Base-by-base conservation (phyloP, 2,888 invertebrate species). In the Schizaphis graminum region DNA sequence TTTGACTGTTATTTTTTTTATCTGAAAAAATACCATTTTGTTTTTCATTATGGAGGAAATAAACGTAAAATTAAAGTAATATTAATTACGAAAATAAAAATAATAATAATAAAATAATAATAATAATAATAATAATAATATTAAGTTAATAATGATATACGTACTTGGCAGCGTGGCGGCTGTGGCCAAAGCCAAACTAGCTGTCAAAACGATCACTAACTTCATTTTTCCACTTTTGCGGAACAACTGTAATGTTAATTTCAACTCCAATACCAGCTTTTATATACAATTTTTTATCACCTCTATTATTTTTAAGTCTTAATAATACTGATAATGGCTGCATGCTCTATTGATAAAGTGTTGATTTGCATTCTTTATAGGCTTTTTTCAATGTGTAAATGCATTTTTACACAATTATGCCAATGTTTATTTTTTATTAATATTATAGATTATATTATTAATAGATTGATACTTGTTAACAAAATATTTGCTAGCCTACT, bases 141-240 rank as follows among this genome's bases (percentile, higher is more conserved):
- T n/a, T n/a, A n/a, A n/a, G n/a, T n/a, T n/a, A n/a, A 35, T 35
- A 7, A 7, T 21, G 1, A 77, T 77, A 21, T 77, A 87, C 87
- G 28, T 92, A 92, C 92, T 16, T 7, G 92, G 92, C 4, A 92
- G 87, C 28, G 1, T 49, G n/a, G 87, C 86, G 26, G 92, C 92
- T 21, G 92, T 41, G 87, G 87, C 87, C 41, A 92, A 53, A 67
- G 92, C 92, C 92, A 92, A 3, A 28, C 67, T 21, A 67, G 49
- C 35, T 28, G 67, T 67, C 2, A 41, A 67, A 26, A 92, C 53
- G 67, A 92, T 88, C 41, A 21, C 47, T 16, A 67, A 49, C 49
- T 92, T 67, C 92, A 92, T 92, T 44, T 67, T 92, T 7, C 41
- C n/a, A 44, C 41, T 91, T 26, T 35, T 35, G 35, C 35, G 8